These are phyloP conservation scores for Atta colombica DNA, from an alignment of 1,140 invertebrate species.

Conservation along the genomic window DNA sequence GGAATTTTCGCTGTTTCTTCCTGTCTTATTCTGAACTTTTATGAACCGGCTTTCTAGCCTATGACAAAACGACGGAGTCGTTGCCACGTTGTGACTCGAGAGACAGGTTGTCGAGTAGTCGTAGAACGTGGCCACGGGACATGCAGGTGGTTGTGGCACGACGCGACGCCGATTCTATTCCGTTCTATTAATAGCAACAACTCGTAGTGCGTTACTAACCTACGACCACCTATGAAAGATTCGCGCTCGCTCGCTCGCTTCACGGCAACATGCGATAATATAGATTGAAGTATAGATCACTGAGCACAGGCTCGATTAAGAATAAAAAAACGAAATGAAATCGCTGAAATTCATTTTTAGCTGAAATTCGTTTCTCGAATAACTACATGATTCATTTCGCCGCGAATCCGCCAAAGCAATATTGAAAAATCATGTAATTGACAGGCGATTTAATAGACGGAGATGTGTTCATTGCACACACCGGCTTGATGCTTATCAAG, in stretches of 20 bases:
- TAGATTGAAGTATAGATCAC: no score
- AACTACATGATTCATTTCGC: no score
- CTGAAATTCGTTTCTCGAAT: no score
- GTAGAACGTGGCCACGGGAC: slow-evolving; percentile 22
- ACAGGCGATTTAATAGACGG: no score
- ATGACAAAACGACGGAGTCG: not conserved
- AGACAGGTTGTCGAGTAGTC: slow-evolving; percentile 80
- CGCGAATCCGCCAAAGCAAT: no score
- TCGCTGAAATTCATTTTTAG: no score
- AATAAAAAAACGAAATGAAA: no score
- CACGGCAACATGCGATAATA: not conserved
- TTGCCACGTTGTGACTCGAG: not conserved
- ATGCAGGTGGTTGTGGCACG: slow-evolving; percentile 70
- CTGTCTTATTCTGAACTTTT: not conserved
- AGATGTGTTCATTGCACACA: no score
- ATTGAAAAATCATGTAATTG: no score
- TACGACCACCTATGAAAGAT: slow-evolving; percentile 7
- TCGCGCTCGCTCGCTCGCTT: not conserved
- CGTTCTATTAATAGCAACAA: slow-evolving; percentile 71
- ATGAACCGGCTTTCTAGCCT: not conserved
- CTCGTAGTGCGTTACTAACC: slow-evolving; percentile 64
- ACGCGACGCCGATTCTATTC: slow-evolving; percentile 1
- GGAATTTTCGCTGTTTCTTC: not conserved
- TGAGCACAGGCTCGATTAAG: no score
- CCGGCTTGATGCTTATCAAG: no score